Percentiles rank a stretch among this genome's conserved stretches.
Conservation (phyloP, 2,888 invertebrate species). For the Synergus laeviventris region DNA sequence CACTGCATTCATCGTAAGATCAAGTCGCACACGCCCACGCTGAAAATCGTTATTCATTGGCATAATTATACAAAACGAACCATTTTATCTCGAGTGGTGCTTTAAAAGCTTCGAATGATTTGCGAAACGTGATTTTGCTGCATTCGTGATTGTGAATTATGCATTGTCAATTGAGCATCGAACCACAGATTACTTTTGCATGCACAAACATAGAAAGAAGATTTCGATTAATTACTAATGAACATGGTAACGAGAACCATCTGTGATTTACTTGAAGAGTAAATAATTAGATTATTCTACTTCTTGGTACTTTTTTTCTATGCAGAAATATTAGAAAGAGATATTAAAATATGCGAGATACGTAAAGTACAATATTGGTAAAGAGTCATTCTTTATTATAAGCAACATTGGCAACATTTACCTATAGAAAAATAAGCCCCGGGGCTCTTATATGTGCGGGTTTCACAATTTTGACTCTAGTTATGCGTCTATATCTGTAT, state of each 20-base stretch:
- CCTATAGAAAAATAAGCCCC: slow-evolving; percentile 44
- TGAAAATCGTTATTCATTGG: slow-evolving; percentile 55
- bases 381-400: background rate
- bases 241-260: background rate
- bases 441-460: slow-evolving; percentile 18
- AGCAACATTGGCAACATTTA: slow-evolving; percentile 8
- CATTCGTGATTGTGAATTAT: slow-evolving; percentile 19
- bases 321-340: background rate
- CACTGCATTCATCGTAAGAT: background rate
- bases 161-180: background rate
- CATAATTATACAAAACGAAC: slow-evolving; percentile 52
- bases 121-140: slow-evolving; percentile 21
- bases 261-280: slow-evolving; percentile 10
- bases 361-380: slow-evolving; percentile 11
- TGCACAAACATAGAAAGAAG: slow-evolving; percentile 10
- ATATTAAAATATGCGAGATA: slow-evolving; percentile 8
- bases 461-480: slow-evolving; percentile 66
- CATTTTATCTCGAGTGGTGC: slow-evolving; percentile 4
- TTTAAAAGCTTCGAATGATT: slow-evolving; percentile 33
- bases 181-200: slow-evolving; percentile 3
- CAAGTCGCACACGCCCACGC: slow-evolving; percentile 48
- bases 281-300: background rate
- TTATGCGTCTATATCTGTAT: slow-evolving; percentile 51
- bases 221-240: slow-evolving; percentile 22
- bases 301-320: background rate